Percentiles rank a stretch among this genome's conserved stretches.
phyloP scores from a whole-genome alignment of 2,888 invertebrate genomes.

The Fragum whitleyi region DNA sequence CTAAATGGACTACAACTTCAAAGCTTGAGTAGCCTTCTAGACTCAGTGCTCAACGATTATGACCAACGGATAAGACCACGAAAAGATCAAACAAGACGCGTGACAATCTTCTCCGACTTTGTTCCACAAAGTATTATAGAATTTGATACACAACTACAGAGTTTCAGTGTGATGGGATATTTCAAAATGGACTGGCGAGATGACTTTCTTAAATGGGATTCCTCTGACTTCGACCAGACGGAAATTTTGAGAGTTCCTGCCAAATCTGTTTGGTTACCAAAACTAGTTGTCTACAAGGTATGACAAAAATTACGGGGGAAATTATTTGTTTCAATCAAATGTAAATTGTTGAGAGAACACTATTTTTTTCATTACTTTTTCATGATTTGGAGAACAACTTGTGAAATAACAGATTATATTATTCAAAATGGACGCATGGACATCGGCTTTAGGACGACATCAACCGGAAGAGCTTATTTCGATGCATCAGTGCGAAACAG shows the following conservation, averaged over 20 bases:
- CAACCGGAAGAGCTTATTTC: too few species aligned
- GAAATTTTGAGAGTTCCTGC: neutral
- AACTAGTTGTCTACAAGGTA: slow-evolving; percentile 8
- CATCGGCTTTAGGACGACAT: too few species aligned
- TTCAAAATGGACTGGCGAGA: slow-evolving; percentile 24
- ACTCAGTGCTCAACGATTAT: neutral
- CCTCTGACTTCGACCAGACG: neutral
- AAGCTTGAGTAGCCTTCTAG: neutral
- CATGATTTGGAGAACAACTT: too few species aligned
- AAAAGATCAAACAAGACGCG: neutral
- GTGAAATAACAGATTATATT: too few species aligned
- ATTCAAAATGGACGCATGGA: too few species aligned
- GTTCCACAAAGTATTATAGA: slow-evolving; percentile 15
- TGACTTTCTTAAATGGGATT: slow-evolving; percentile 3
- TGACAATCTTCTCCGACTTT: slow-evolving; percentile 8
- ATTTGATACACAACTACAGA: slow-evolving; percentile 4
- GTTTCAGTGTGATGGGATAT: slow-evolving; percentile 18
- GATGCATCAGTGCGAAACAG: too few species aligned
- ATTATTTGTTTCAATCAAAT: too few species aligned
- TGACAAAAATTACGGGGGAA: too few species aligned
- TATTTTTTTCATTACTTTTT: too few species aligned
- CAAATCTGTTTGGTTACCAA: neutral
- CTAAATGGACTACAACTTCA: neutral
- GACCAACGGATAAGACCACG: neutral
- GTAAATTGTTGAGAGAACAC: too few species aligned